Evolutionary conservation across 2,888 invertebrate genomes (phyloP).

Genomic region (Melanargia galathea): DNA sequence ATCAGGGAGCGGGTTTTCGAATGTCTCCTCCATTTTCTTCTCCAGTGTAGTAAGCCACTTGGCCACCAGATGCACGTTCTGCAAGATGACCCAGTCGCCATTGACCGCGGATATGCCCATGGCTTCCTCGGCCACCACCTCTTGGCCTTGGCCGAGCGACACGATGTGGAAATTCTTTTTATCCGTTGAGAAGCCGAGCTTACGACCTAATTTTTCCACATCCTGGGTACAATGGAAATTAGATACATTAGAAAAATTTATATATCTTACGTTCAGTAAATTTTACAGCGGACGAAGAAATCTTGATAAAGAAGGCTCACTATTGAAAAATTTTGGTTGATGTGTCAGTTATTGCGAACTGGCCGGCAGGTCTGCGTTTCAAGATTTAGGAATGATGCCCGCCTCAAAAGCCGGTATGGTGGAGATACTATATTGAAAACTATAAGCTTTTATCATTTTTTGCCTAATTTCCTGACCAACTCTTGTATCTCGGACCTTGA

Average conservation of each 20-base stretch:
- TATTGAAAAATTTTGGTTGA: too few relatives aligned
- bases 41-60: conserved; percentile 94
- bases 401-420: too few relatives aligned
- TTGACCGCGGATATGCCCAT: conserved; percentile 88
- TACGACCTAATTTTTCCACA: conserved; percentile 92
- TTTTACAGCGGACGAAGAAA: neutral
- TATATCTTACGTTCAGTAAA: too few relatives aligned
- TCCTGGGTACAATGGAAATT: conserved; percentile 76
- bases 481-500: too few relatives aligned
- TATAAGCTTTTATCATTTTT: too few relatives aligned
- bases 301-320: too few relatives aligned
- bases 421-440: too few relatives aligned
- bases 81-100: conserved; percentile 96
- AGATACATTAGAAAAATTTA: too few relatives aligned
- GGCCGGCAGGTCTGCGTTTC: too few relatives aligned
- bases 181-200: conserved; percentile 89
- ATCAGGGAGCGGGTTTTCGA: conserved; percentile 84
- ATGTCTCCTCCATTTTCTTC: conserved; percentile 93
- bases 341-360: too few relatives aligned
- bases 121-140: conserved; percentile 93
- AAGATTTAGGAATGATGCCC: too few relatives aligned
- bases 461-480: too few relatives aligned
- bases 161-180: conserved; percentile 95
- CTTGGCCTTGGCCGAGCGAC: conserved; percentile 97
- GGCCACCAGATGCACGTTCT: conserved; percentile 95